Evolutionary conservation across 2,113 vertebrate genomes (phyloP).

Genomic region (Recurvirostra avosetta): DNA sequence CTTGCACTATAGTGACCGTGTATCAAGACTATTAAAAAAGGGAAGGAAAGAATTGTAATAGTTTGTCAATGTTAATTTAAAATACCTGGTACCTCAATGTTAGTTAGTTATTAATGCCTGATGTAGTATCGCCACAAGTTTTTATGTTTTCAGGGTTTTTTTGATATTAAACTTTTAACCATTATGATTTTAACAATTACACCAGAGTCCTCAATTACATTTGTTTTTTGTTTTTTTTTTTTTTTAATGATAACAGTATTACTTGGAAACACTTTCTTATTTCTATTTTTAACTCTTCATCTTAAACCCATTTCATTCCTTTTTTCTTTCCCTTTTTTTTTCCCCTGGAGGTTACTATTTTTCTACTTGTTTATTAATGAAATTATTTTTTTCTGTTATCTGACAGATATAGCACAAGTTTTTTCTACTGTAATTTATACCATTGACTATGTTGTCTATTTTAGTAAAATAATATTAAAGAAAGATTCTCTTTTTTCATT

Average conservation of each 20-base stretch:
- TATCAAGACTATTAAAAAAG: background rate
- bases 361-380: background rate
- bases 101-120: background rate
- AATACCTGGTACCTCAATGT: background rate
- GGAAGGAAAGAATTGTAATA: background rate
- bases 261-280: background rate
- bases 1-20: background rate
- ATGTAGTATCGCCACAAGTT: background rate
- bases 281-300: background rate
- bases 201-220: background rate
- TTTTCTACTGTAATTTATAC: background rate
- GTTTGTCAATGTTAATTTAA: background rate
- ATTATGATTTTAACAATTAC: background rate
- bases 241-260: background rate
- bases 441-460: background rate
- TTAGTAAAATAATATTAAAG: background rate
- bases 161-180: background rate
- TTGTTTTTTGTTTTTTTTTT: background rate
- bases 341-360: rapidly evolving
- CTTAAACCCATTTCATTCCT: background rate
- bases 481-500: background rate
- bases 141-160: background rate
- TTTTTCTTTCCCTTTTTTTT: rapidly evolving
- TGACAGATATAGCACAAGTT: background rate
- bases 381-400: background rate